These are phyloP conservation scores for Danio choprae DNA, from an alignment of 2,797 vertebrate genomes.

Conservation along the genomic window DNA sequence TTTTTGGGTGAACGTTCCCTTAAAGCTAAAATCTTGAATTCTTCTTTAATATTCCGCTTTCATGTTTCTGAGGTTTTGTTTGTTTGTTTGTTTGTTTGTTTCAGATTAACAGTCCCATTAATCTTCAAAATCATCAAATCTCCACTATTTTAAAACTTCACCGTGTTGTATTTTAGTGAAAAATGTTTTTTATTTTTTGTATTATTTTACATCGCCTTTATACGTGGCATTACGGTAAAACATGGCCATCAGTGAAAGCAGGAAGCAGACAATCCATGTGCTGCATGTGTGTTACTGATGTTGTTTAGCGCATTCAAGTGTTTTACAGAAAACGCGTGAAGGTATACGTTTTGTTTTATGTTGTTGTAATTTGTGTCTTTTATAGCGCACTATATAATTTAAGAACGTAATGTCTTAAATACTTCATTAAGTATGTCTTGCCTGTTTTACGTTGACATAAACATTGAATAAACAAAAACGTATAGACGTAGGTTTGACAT, in stretches of 20 bases:
- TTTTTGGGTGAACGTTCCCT: too few species aligned
- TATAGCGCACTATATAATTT: background rate
- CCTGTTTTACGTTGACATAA: background rate
- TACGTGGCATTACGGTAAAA: slow-evolving; percentile 68
- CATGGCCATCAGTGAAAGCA: slow-evolving; percentile 58
- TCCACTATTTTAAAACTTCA: too few species aligned
- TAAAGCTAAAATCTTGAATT: too few species aligned
- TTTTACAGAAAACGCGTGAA: background rate
- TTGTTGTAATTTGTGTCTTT: background rate
- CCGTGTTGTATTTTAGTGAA: too few species aligned
- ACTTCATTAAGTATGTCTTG: background rate
- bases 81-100: too few species aligned
- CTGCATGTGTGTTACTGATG: background rate
- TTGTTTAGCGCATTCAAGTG: background rate
- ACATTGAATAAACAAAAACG: background rate
- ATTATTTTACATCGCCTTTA: slow-evolving; percentile 30
- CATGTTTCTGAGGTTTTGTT: too few species aligned
- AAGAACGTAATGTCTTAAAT: background rate
- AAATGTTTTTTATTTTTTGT: too few species aligned
- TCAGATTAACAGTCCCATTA: too few species aligned
- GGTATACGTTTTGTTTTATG: slow-evolving; percentile 24
- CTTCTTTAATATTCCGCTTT: too few species aligned
- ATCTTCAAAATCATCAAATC: too few species aligned
- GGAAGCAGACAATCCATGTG: slow-evolving; percentile 46
- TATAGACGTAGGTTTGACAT: background rate